These are phyloP conservation scores for Bellardia bayeri DNA, from an alignment of 2,888 invertebrate genomes.

Conservation along the genomic window DNA sequence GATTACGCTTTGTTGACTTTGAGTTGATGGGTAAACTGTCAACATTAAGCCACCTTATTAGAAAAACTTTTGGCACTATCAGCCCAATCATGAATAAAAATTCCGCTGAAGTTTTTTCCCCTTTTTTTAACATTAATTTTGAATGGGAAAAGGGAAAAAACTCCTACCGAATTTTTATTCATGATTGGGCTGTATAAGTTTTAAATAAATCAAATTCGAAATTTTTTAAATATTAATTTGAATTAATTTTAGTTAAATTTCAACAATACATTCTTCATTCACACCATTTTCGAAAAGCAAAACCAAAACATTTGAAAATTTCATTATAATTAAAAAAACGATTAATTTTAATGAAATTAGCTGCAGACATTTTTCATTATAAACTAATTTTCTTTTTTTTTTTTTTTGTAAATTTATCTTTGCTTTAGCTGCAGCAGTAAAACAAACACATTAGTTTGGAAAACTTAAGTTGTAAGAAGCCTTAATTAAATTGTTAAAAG, in stretches of 20 bases:
- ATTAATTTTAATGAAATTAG: background rate
- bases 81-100: too few species aligned
- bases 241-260: constrained; percentile 13
- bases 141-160: too few species aligned
- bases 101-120: too few species aligned
- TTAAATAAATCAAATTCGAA: background rate
- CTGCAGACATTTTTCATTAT: background rate
- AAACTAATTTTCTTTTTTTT: background rate
- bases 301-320: background rate
- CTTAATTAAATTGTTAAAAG: background rate
- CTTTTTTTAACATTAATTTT: too few species aligned
- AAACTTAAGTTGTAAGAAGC: background rate
- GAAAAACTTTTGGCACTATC: background rate
- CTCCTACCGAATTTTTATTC: too few species aligned
- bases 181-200: too few species aligned
- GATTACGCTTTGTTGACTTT: too few species aligned
- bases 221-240: constrained; percentile 4
- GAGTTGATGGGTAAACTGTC: too few species aligned
- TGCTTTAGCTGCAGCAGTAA: background rate
- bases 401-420: background rate
- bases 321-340: background rate
- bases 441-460: background rate
- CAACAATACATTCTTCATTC: background rate
- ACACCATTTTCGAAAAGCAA: background rate
- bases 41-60: background rate